Base-by-base conservation (phyloP, 2,113 vertebrate species). In the Thunnus maccoyii region DNA sequence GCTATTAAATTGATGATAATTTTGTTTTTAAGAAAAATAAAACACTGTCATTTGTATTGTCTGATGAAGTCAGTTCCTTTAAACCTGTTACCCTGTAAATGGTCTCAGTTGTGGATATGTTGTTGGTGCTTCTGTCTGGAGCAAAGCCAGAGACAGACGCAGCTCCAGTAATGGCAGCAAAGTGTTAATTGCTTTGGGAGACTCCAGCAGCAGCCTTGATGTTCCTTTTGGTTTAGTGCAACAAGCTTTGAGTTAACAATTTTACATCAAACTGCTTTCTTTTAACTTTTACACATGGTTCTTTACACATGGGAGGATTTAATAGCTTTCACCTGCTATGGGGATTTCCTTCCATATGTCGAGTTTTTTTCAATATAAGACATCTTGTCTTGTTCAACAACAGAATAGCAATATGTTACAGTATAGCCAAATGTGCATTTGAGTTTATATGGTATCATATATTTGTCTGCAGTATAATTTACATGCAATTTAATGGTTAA, bases 121-220 rank as follows among this genome's bases (percentile, higher is more conserved):
- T 22, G 46, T 44, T 61, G 27, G 4, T 62, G 3, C 71, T 80
- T 3, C 20, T 6, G 1, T 72, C 32, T 80, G 64, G 60, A 81
- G 25, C 56, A 56, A 47, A 72, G 54, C 71, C 64, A 58, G 67
- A 54, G 48, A n/a, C 52, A 27, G 17, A 48, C 3, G 2, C 68
- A 58, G 63, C 60, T 58, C 64, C 50, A 3, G 44, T 57, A 68
- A 71, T 71, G 50, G 60, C 76, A 67, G 65, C 14, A 32, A 68
- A 27, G 72, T 85, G 85, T 72, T 85, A 85, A 75, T 80, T 87
- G 85, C 72, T 78, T 50, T 50, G 85, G 73, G 63, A 77, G 25
- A 65, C 71, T 70, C 46, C 50, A 18, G 63, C 63, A n/a, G 30
- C 61, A 76, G 66, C 60, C 20, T 57, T 25, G 20, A 55, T 63